phyloP scores from a whole-genome alignment of 2,888 invertebrate species.

The Empis livida region DNA sequence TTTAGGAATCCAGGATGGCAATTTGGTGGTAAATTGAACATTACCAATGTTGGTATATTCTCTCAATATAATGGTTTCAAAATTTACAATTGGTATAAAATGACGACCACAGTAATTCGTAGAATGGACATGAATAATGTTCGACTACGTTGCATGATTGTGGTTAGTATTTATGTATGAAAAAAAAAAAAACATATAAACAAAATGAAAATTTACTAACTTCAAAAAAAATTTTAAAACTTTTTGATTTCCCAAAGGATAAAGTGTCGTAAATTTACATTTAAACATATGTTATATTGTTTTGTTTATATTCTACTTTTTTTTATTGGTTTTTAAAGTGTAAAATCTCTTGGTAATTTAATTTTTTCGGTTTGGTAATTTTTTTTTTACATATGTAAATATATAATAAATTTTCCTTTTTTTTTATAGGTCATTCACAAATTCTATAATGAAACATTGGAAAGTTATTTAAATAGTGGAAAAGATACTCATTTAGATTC shows the following conservation, averaged over 20 bases:
- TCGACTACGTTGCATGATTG: slow-evolving; percentile 41
- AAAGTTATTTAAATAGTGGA: slow-evolving; percentile 41
- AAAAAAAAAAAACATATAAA: background rate
- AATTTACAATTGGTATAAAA: slow-evolving; percentile 23
- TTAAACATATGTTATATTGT: too few species aligned
- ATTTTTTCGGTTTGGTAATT: background rate
- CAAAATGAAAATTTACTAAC: background rate
- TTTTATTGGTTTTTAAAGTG: background rate
- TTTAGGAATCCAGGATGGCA: slow-evolving; percentile 41
- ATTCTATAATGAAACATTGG: slow-evolving; percentile 32
- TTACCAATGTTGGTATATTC: slow-evolving; percentile 40
- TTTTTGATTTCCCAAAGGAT: slow-evolving; percentile 13
- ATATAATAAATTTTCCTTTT: background rate
- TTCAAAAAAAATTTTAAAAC: background rate
- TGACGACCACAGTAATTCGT: slow-evolving; percentile 24
- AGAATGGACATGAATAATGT: slow-evolving; percentile 44
- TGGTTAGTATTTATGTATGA: slow-evolving; percentile 38
- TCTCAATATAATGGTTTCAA: slow-evolving; percentile 23
- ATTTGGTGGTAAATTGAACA: slow-evolving; percentile 39
- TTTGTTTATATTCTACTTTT: background rate
- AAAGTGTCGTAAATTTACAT: too few species aligned
- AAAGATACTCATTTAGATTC: slow-evolving; percentile 44
- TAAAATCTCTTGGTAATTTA: background rate
- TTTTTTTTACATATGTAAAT: slow-evolving; percentile 1
- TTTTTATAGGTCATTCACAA: slow-evolving; percentile 33